Base-by-base conservation (phyloP, 2,113 vertebrate species). In the Ptilonorhynchus violaceus region DNA sequence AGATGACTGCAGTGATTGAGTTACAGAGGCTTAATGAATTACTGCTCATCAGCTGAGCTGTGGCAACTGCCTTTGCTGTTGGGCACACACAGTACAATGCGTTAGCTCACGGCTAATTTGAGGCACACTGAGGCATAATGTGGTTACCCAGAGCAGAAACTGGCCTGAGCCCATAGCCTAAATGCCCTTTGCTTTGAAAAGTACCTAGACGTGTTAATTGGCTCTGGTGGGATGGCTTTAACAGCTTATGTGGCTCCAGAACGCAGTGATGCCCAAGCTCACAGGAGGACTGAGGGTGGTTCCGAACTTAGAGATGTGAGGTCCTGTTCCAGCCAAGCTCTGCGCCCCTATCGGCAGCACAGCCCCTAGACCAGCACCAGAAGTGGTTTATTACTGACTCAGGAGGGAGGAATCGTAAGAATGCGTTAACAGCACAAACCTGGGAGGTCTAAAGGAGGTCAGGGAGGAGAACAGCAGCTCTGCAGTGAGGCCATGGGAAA, bases 1-100 rank as follows among this genome's bases (percentile, higher is more conserved):
- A 92, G 91, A 95, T 84, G 85, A 88, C 7, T 93, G 72, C 72
- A 93, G 88, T 59, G 92, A 83, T 27, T 80, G 56, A 88, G 79
- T 90, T 90, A 85, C 69, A 90, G 79, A 92, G 75, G 63, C 47
- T 83, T 91, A 92, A 91, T 88, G 82, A 96, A 86, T 94, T 88
- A 93, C 63, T 94, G 92, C 75, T 91, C 5, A 0, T 96, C 94
- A 95, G 83, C 92, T 88, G 79, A 94, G 79, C 79, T 91, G 82
- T 25, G 82, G 70, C 88, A 62, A 60, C 37, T 58, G 90, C 84
- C 75, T 87, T 46, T 92, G 90, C 56, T 73, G 44, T 22, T 85
- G 78, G 88, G 88, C 79, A 62, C 75, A 69, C 62, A 35, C 10
- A 66, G 37, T 11, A 49, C 78, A 76, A n/a, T 13, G 53, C 0